Evolutionary conservation across 2,888 invertebrate genomes (phyloP).

Genomic region (Drosophila pseudotakahashii): DNA sequence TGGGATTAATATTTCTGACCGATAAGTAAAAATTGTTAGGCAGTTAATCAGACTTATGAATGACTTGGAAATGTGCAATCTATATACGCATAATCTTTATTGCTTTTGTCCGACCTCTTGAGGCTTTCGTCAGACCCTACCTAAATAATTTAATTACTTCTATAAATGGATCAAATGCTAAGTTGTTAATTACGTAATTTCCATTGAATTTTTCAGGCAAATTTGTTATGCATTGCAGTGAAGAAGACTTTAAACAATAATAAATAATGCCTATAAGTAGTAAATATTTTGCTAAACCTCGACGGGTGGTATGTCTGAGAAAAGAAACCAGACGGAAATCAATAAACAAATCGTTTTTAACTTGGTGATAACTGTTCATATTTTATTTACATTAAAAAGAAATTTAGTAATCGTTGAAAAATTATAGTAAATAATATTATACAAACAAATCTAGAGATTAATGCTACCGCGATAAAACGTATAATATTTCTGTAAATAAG

Average conservation of each 20-base stretch:
- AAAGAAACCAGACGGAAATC: neutral
- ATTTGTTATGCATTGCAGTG: neutral
- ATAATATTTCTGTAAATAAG: neutral
- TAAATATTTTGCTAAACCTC: conserved; percentile 9
- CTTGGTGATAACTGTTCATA: too few relatives aligned
- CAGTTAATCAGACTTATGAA: conserved; percentile 23
- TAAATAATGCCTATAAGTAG: conserved; percentile 8
- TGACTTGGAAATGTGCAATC: conserved; percentile 26
- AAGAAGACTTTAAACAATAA: neutral
- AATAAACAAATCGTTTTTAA: conserved; percentile 4
- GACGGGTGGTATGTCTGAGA: neutral
- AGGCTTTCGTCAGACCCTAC: conserved; percentile 27
- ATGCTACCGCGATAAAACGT: neutral
- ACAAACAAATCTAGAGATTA: neutral
- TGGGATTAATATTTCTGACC: conserved; percentile 10
- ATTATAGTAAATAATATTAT: too few relatives aligned
- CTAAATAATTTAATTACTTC: conserved; percentile 23
- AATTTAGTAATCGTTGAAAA: too few relatives aligned
- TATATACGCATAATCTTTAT: conserved; percentile 27
- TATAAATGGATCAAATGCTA: conserved; percentile 31
- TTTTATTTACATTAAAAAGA: too few relatives aligned
- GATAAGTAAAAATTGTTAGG: conserved; percentile 11
- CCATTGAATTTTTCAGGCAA: neutral
- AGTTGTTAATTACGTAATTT: conserved; percentile 22
- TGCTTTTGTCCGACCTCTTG: conserved; percentile 7